A percentile compares a stretch with the other conserved stretches of the same genome.
Conservation (phyloP, 2,888 invertebrate genomes). For the Acanthococcus lagerstroemiae region DNA sequence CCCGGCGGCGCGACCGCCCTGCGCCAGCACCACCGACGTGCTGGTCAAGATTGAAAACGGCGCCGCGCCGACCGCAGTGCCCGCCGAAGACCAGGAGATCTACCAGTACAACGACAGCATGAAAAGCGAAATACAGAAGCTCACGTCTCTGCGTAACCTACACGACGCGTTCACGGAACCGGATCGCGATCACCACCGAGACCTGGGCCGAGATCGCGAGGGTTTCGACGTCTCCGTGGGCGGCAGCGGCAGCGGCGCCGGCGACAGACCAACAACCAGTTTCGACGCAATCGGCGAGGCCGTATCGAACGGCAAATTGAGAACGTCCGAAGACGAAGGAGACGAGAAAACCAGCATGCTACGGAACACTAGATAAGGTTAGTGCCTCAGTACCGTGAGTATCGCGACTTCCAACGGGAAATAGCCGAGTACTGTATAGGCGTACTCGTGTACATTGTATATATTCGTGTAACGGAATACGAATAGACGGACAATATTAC, state of each 20-base stretch:
- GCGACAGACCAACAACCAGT: background rate
- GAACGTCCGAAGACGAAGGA: slow-evolving; percentile 10
- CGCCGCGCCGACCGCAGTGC: background rate
- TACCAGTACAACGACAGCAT: slow-evolving; percentile 18
- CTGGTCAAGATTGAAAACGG: slow-evolving; percentile 18
- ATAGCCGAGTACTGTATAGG: too few species aligned
- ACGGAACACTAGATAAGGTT: background rate
- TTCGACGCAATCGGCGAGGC: background rate
- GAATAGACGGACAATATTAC: too few species aligned
- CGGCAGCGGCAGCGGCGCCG: background rate
- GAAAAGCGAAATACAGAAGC: slow-evolving; percentile 17
- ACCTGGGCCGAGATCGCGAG: too few species aligned
- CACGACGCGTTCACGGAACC: background rate
- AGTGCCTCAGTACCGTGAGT: background rate
- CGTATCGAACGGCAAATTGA: slow-evolving; percentile 8
- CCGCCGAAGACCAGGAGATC: slow-evolving; percentile 9
- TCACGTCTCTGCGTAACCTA: slow-evolving; percentile 15
- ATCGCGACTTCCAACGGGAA: too few species aligned
- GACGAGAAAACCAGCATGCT: slow-evolving; percentile 19
- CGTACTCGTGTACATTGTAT: too few species aligned
- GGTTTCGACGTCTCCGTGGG: background rate
- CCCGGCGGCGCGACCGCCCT: background rate
- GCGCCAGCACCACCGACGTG: background rate
- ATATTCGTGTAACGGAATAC: too few species aligned
- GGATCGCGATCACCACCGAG: background rate